A percentile compares a stretch with the other conserved stretches of the same genome.
Conservation (phyloP, 2,888 invertebrate species). For the Aporophyla lueneburgensis region DNA sequence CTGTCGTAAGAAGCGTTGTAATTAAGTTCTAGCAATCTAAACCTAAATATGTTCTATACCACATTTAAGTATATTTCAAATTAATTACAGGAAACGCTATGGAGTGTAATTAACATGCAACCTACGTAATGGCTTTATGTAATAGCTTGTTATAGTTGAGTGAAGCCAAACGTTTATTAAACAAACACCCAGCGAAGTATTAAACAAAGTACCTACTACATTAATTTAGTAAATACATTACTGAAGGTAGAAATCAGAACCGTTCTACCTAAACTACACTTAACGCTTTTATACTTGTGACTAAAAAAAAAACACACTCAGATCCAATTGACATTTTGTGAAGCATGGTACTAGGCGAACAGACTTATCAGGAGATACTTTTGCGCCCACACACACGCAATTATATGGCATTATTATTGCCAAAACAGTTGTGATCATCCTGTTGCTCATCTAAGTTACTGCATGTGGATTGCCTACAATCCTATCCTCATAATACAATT, state of each 20-base stretch:
- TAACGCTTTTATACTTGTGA: too few relatives aligned
- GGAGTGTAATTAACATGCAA: constrained; percentile 31
- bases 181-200: neutral
- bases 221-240: neutral
- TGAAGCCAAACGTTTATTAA: neutral
- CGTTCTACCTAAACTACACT: too few relatives aligned
- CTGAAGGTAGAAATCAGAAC: neutral
- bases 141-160: constrained; percentile 5
- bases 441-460: too few relatives aligned
- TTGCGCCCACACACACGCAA: too few relatives aligned
- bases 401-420: too few relatives aligned
- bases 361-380: too few relatives aligned
- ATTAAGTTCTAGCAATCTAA: constrained; percentile 4
- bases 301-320: too few relatives aligned
- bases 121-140: constrained; percentile 12
- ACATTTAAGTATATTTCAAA: constrained; percentile 1
- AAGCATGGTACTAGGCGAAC: too few relatives aligned
- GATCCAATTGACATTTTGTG: too few relatives aligned
- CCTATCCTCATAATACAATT: too few relatives aligned
- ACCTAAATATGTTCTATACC: neutral
- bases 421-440: too few relatives aligned
- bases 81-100: constrained; percentile 10
- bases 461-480: too few relatives aligned
- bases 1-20: neutral
- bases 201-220: neutral